Evolutionary conservation across 2,888 invertebrate species (phyloP), one percentile per base, ranked within the genome.

Genomic region (Drosophila neutralis): DNA sequence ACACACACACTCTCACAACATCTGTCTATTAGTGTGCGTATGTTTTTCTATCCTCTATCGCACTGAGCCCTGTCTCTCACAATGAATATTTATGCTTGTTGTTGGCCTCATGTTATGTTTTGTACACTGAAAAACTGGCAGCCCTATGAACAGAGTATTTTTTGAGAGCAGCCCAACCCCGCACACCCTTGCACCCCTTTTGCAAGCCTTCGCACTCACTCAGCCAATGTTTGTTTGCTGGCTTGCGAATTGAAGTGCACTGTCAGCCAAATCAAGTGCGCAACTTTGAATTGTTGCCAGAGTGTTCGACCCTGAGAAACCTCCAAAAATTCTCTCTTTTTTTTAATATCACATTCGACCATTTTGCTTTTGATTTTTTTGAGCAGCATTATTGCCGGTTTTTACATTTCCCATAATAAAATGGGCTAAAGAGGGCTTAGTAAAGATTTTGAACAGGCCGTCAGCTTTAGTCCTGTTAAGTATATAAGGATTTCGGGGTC

Each of bases 41-140:
- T 40, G 33, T 45, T 38, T 78, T 45, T 36, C 54, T 66, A 58
- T 68, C 60, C 64, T 61, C 58, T 60, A 45, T 75, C 49, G 45
- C 68, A 11, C 57, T 29, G 54, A 61, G 60, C 64, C 68, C 60
- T 74, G 73, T 42, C 51, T n/a, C 69, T 59, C 62, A 53, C 84
- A 81, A 85, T 85, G 85, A 85, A 85, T 85, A 85, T 85, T 85
- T 88, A 84, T 86, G 90, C 74, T 73, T 83, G 82, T 73, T 76
- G 86, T 71, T 61, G 65, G 82, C 51, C 68, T 38, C 69, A 67
- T 74, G 80, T 79, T 78, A 72, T 84, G 76, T 64, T 82, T 80
- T 69, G 66, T 76, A 68, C 78, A 61, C 56, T 31, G 40, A 57
- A 61, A 64, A 75, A 82, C 80, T 76, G 62, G 5, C 67, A 71